Conservation (phyloP, 2,113 vertebrate species). For the Gila orcuttii region DNA sequence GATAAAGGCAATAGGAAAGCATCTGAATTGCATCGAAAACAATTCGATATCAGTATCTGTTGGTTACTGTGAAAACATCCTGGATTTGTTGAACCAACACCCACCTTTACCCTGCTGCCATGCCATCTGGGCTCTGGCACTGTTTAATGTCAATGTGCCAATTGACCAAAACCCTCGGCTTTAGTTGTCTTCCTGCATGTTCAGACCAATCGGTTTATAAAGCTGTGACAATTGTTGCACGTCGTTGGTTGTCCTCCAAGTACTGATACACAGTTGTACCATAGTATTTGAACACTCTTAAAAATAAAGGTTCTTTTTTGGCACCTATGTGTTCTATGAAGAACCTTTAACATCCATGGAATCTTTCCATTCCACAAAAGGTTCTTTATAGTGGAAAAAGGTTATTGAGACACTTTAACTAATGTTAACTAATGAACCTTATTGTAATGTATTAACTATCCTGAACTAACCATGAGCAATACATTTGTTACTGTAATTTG, state of each 20-base stretch:
- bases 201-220: conserved; percentile 23
- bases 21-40: conserved; percentile 4
- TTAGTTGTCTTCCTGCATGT: conserved; percentile 19
- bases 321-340: too few species aligned
- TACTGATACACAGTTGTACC: not conserved
- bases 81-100: conserved; percentile 22
- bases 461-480: too few species aligned
- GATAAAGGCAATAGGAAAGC: not conserved
- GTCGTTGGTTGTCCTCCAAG: not conserved
- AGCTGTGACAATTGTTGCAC: conserved; percentile 8
- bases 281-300: not conserved
- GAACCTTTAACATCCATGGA: not conserved
- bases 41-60: not conserved
- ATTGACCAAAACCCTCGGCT: conserved; percentile 19
- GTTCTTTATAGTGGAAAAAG: not conserved
- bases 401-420: too few species aligned
- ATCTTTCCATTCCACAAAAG: not conserved
- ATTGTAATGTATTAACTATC: too few species aligned
- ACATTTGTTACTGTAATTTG: too few species aligned
- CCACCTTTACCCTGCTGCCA: not conserved
- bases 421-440: too few species aligned
- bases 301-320: too few species aligned
- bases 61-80: conserved; percentile 38
- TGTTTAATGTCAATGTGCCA: not conserved
- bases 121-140: conserved; percentile 45